A percentile compares a stretch with the other conserved stretches of the same genome.
These are phyloP conservation scores for Minunthozetes semirufus DNA, from an alignment of 2,888 invertebrate genomes.

Conservation along the genomic window DNA sequence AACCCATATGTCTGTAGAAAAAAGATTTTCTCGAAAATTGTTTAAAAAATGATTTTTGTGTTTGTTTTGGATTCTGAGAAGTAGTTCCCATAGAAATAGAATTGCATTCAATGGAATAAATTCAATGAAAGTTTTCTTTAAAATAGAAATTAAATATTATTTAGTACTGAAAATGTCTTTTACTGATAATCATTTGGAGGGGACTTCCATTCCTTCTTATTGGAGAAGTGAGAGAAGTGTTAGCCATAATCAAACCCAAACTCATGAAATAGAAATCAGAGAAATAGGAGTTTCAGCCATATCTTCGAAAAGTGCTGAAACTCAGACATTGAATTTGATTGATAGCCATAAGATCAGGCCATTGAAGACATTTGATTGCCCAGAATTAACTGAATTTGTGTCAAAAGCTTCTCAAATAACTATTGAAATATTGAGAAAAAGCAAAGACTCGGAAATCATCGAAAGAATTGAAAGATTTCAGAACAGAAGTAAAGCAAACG, in stretches of 20 bases:
- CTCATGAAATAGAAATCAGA: background rate
- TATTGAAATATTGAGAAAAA: background rate
- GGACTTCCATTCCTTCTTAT: background rate
- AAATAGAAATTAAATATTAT: no score
- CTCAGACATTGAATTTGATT: background rate
- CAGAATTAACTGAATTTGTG: background rate
- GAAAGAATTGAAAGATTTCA: slow-evolving; percentile 6
- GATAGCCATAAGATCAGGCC: slow-evolving; percentile 1
- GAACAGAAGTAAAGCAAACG: background rate
- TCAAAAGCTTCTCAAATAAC: slow-evolving; percentile 9
- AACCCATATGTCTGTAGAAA: no score
- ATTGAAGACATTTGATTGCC: background rate
- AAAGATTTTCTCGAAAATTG: no score
- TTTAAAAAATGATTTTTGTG: no score
- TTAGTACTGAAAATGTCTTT: background rate
- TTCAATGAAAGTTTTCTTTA: no score
- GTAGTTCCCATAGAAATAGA: no score
- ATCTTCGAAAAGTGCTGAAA: background rate
- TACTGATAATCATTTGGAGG: background rate
- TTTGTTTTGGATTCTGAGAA: no score
- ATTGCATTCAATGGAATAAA: no score
- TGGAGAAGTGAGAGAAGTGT: background rate
- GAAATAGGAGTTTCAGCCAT: background rate
- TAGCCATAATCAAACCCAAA: background rate
- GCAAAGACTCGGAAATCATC: background rate